Conservation (phyloP, 2,113 vertebrate species). For the Tonatia bakeri region DNA sequence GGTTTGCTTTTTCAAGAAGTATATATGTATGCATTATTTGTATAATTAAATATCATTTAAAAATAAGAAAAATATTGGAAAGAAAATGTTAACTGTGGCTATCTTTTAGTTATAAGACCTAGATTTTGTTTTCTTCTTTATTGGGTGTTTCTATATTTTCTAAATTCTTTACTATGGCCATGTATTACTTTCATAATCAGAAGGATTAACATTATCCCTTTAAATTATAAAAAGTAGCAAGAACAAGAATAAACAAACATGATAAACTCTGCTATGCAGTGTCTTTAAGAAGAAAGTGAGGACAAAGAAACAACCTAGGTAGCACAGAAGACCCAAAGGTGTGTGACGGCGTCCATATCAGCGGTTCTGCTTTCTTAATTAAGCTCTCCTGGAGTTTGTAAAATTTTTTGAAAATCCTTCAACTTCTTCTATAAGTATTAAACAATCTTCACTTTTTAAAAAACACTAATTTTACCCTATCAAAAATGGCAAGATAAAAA, state of each 20-base stretch:
- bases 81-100: neutral
- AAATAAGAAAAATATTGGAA: neutral
- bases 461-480: constrained; percentile 3
- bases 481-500: constrained; percentile 30
- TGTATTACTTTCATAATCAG: neutral
- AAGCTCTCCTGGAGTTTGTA: neutral
- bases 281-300: neutral
- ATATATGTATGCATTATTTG: neutral
- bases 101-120: neutral
- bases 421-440: constrained; percentile 46
- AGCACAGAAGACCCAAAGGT: neutral
- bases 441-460: constrained; percentile 18
- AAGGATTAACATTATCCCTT: neutral
- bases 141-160: neutral
- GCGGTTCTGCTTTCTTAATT: neutral
- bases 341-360: accelerated
- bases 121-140: constrained; percentile 12
- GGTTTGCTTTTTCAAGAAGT: neutral
- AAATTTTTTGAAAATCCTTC: constrained; percentile 26
- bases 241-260: neutral
- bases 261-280: neutral
- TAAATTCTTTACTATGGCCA: neutral
- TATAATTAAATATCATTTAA: neutral
- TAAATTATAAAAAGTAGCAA: neutral
- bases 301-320: neutral